These are phyloP conservation scores for Nanorana parkeri DNA, from an alignment of 2,113 vertebrate species.

Conservation along the genomic window DNA sequence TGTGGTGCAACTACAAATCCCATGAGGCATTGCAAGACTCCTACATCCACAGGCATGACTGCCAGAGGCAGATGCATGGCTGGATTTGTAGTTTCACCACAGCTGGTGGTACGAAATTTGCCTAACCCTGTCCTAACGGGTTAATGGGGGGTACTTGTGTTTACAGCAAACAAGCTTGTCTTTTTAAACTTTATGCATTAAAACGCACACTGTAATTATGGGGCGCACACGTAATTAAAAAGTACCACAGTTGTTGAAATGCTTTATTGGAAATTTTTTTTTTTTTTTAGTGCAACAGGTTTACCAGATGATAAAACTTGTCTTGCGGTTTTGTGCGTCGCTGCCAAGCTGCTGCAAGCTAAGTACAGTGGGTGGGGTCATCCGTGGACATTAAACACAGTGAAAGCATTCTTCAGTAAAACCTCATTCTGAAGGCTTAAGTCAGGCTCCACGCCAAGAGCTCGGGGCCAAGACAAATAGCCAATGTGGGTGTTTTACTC, in stretches of 20 bases:
- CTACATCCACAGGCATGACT: too few relatives aligned
- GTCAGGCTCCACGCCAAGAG: slow-evolving; percentile 72
- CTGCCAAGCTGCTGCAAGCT: slow-evolving; percentile 78
- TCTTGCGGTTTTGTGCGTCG: slow-evolving; percentile 73
- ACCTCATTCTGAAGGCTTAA: slow-evolving; percentile 72
- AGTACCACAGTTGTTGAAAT: slow-evolving; percentile 77
- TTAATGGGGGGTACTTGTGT: slow-evolving; percentile 11
- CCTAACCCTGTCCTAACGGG: too few relatives aligned
- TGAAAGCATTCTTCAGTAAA: slow-evolving; percentile 71
- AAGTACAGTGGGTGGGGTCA: slow-evolving; percentile 71
- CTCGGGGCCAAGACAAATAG: slow-evolving; percentile 74
- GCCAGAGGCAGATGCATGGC: too few relatives aligned
- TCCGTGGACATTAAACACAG: slow-evolving; percentile 69
- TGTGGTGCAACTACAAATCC: too few relatives aligned
- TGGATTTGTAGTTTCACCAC: too few relatives aligned
- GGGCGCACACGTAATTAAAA: slow-evolving; percentile 75
- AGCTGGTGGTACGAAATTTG: too few relatives aligned
- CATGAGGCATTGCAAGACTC: too few relatives aligned
- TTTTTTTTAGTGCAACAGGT: slow-evolving; percentile 72
- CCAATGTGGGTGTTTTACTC: slow-evolving; percentile 73
- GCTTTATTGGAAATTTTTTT: slow-evolving; percentile 80
- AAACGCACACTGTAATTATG: slow-evolving; percentile 73
- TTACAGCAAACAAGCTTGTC: slow-evolving; percentile 31
- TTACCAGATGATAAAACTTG: slow-evolving; percentile 86
- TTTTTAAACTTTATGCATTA: slow-evolving; percentile 68